Evolutionary conservation across 2,113 vertebrate genomes (phyloP).

Genomic region (Steatornis caripensis): DNA sequence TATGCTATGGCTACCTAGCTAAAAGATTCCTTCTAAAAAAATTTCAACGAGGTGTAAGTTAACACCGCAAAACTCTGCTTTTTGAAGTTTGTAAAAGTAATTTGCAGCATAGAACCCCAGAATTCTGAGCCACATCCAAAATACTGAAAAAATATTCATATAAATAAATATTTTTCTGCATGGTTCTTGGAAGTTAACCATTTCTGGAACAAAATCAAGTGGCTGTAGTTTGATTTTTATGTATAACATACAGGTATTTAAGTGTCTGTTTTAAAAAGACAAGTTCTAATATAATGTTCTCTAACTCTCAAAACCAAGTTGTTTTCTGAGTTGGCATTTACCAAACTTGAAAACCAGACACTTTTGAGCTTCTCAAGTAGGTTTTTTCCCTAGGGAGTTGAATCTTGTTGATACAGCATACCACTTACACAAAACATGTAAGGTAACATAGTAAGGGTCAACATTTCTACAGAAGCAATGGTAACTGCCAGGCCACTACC

Average conservation of each 20-base stretch:
- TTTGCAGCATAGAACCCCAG: neutral
- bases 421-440: neutral
- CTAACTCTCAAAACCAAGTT: neutral
- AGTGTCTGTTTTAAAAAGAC: neutral
- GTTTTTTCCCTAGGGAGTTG: neutral
- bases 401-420: neutral
- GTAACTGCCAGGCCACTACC: neutral
- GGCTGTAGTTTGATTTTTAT: neutral
- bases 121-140: neutral
- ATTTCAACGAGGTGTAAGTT: neutral
- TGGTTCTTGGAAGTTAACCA: neutral
- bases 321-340: neutral
- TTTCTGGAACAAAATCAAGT: neutral
- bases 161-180: neutral
- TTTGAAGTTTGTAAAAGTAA: neutral
- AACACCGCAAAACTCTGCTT: neutral
- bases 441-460: neutral
- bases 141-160: neutral
- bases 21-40: neutral
- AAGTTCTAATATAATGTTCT: neutral
- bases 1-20: neutral
- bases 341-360: neutral
- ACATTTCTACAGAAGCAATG: neutral
- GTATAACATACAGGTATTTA: neutral
- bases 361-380: neutral